Evolutionary conservation across 2,113 vertebrate genomes (phyloP), one percentile per base, ranked within the genome.

Genomic region (Scalopus aquaticus): DNA sequence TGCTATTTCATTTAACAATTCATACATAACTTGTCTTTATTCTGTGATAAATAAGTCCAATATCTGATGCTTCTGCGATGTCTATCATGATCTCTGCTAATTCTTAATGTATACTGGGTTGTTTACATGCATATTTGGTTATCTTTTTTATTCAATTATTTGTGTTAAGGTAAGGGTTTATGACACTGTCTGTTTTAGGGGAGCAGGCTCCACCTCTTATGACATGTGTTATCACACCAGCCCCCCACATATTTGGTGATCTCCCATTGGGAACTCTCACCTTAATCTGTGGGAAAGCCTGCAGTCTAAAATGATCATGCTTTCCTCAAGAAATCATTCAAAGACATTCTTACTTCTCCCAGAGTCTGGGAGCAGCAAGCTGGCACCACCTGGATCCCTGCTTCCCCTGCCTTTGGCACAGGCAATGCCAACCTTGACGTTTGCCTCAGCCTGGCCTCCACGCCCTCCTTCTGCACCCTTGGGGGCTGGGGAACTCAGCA

Each of bases 1-100:
- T 80, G 87, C 80, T 86, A 91, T 64, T 76, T 83, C 32, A 77
- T 84, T 56, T 78, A 60, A 20, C 13, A 73, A 77, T 77, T 64
- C 78, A 70, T 69, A 20, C 2, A 11, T 17, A n/a, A 19, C 56
- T 54, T 79, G 11, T 65, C 17, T 84, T 60, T 67, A 46, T 54
- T 78, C 49, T 85, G 35, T n/a, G 58, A 64, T 28, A 49, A 26
- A 46, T 51, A 88, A 83, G 73, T 72, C 7, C 39, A 95, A 37
- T 78, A 87, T 51, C 60, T 77, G 56, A 76, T 56, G 26, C 8
- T 87, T 44, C 35, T 95, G 70, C 39, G 39, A 56, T 65, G 4
- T 42, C 19, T 54, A 3, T 9, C 22, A 81, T 82, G 72, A 10
- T 84, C 79, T 69, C 70, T 83, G 15, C 20, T 58, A 82, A 46